phyloP scores from a whole-genome alignment of 2,113 vertebrate species.

The Petroica traversi region DNA sequence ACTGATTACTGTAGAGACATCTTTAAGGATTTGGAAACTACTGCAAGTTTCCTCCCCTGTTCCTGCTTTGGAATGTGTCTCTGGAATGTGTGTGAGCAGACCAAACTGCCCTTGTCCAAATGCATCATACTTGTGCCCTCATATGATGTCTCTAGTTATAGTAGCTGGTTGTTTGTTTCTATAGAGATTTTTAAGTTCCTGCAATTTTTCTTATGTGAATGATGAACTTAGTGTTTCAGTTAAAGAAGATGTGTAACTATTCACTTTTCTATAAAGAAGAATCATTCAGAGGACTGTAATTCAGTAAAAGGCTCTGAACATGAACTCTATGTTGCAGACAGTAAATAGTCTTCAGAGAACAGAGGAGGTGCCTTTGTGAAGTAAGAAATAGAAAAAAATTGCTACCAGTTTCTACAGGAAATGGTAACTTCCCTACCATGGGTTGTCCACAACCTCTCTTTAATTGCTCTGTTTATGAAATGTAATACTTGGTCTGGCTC shows the following conservation, averaged over 20 bases:
- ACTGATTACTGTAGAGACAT: not conserved
- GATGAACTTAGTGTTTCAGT: not conserved
- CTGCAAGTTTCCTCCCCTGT: not conserved
- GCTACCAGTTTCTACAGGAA: not conserved
- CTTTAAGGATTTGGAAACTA: not conserved
- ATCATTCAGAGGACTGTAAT: not conserved
- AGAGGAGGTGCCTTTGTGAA: not conserved
- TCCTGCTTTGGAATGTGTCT: not conserved
- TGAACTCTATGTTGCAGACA: not conserved
- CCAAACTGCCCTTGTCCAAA: not conserved
- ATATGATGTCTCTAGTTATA: not conserved
- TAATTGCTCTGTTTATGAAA: not conserved
- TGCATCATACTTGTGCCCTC: not conserved
- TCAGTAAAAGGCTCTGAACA: not conserved
- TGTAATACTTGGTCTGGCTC: fast-evolving
- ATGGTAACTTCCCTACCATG: not conserved
- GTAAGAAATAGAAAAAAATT: not conserved
- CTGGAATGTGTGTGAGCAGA: no score
- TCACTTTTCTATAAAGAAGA: not conserved
- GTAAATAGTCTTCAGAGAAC: not conserved
- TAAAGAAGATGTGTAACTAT: not conserved
- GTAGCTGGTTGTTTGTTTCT: not conserved
- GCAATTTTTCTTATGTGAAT: not conserved
- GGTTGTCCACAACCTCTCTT: not conserved
- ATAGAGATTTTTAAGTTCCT: not conserved